Evolutionary conservation across 2,113 vertebrate genomes (phyloP).

Genomic region (Brachypodius melanocephalos): DNA sequence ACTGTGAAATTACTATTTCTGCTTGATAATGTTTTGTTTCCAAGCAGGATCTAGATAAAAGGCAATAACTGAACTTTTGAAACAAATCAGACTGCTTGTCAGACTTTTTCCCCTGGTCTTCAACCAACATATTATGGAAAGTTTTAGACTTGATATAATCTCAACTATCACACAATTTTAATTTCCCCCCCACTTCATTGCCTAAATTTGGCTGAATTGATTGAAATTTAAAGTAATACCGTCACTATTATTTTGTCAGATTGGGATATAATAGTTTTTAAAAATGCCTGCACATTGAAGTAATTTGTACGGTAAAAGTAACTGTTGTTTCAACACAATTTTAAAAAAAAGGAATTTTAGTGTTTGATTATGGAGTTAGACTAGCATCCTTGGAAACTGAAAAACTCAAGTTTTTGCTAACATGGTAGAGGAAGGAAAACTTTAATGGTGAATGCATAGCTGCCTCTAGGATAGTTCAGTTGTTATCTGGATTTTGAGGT

Average conservation of each 20-base stretch:
- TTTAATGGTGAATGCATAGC: neutral
- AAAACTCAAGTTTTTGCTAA: neutral
- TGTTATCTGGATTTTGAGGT: neutral
- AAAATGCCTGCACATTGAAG: neutral
- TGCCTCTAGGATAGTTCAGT: neutral
- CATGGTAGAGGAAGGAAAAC: neutral
- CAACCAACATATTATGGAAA: neutral
- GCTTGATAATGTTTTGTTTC: conserved; percentile 27
- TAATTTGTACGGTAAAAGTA: neutral
- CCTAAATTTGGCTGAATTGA: neutral
- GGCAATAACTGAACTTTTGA: neutral
- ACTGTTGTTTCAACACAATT: neutral
- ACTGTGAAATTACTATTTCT: conserved; percentile 69
- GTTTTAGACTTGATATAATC: neutral
- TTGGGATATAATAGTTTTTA: neutral
- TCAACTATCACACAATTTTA: neutral
- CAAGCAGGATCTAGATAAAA: conserved; percentile 26
- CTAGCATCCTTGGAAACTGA: neutral
- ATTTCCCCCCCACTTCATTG: neutral
- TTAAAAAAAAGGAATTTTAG: neutral
- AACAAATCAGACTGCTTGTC: neutral
- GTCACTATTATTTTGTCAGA: neutral
- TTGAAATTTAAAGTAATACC: neutral
- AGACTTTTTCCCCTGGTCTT: conserved; percentile 41
- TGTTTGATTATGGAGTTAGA: neutral